Evolutionary conservation across 92 coral and sea anemone genomes (phyloP), one percentile per base, ranked within the genome.

Genomic region (Ricordea florida): DNA sequence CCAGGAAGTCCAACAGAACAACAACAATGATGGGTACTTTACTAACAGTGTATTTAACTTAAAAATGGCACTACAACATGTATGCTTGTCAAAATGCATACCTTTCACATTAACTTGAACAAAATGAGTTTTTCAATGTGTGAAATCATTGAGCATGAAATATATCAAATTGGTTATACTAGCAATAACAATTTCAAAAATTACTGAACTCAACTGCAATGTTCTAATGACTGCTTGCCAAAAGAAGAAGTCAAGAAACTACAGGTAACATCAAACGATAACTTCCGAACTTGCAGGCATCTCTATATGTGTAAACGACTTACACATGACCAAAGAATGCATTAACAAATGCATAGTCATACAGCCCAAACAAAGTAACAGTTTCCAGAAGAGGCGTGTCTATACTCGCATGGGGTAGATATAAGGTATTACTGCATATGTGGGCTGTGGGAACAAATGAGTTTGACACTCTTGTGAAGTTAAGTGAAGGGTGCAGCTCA

Each of bases 321-420:
- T 76, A 76, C 23, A 48, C 23, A 50, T 52, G 36, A 10, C 76
- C 75, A 65, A 78, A 78, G 30, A 25, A 38, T 21, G 72, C 47
- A 29, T 78, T 77, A 16, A 43, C 27, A 27, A 85, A 78, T 40
- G 84, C 84, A 52, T 47, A 20, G 53, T 78, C 76, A 66, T 78
- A 78, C 46, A 78, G 28, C n/a, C 17, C 7, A 31, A 78, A 66
- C 25, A 65, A 35, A 21, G 23, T 25, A 9, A 36, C 21, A 35
- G 46, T 28, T 14, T 44, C 42, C 11, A 59, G 75, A 29, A 78
- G 62, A 29, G 67, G 68, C 16, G 29, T 31, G 20, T 18, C 28
- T 31, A 14, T 17, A 24, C 57, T 29, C 24, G 67, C 55, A 30
- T 43, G 66, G 13, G 73, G 71, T 8, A 75, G 51, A 27, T 62